phyloP scores from a whole-genome alignment of 2,888 invertebrate species.

The Drosophila maculinotata region DNA sequence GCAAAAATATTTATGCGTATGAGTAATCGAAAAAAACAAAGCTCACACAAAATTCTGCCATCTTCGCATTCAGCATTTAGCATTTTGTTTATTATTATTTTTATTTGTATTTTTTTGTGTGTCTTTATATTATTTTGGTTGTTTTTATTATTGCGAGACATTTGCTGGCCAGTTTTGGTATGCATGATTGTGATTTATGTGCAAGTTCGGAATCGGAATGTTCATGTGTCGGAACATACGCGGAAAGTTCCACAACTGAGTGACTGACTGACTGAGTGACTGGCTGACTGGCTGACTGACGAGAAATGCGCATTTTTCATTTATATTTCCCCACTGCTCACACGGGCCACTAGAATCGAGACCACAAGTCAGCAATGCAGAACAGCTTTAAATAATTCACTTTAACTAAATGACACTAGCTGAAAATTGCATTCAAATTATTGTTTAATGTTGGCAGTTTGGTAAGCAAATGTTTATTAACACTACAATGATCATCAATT shows the following conservation, averaged over 20 bases:
- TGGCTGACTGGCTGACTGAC: conserved; percentile 38
- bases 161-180: conserved; percentile 39
- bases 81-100: conserved; percentile 28
- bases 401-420: conserved; percentile 17
- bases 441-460: background rate
- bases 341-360: background rate
- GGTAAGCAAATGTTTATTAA: background rate
- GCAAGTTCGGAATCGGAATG: conserved; percentile 37
- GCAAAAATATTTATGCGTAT: conserved; percentile 71
- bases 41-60: conserved; percentile 37
- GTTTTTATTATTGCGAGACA: conserved; percentile 17
- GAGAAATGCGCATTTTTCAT: conserved; percentile 38
- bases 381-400: conserved; percentile 26
- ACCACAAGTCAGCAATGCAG: conserved; percentile 24
- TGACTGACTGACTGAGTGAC: conserved; percentile 34
- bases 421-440: conserved; percentile 5
- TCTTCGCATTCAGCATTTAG: conserved; percentile 31
- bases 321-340: background rate
- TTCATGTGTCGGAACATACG: conserved; percentile 30
- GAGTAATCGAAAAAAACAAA: conserved; percentile 56
- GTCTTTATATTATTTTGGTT: conserved; percentile 20
- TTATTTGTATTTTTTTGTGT: conserved; percentile 20
- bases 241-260: conserved; percentile 31
- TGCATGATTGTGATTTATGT: conserved; percentile 62
- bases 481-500: too few relatives aligned